These are phyloP conservation scores for Lordiphosa clarofinis DNA, from an alignment of 1,140 invertebrate species.

Conservation along the genomic window DNA sequence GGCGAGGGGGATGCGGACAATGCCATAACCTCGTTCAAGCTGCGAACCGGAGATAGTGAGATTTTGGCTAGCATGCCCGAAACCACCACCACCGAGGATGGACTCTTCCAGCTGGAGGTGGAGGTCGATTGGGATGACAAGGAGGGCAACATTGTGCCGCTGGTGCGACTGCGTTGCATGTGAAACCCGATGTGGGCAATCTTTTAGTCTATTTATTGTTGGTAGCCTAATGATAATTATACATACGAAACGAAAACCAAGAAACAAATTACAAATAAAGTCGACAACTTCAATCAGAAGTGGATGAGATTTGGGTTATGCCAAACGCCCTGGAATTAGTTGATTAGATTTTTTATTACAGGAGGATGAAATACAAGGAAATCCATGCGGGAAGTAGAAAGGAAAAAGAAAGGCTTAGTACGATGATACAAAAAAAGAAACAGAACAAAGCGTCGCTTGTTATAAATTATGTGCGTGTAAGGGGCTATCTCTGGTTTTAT, in stretches of 20 bases:
- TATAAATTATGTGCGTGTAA: too few relatives aligned
- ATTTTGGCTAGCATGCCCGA: slow-evolving; percentile 53
- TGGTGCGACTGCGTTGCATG: slow-evolving; percentile 69
- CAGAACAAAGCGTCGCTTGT: too few relatives aligned
- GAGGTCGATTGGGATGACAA: slow-evolving; percentile 65
- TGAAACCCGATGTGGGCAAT: slow-evolving; percentile 27
- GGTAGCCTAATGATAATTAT: slow-evolving; percentile 66
- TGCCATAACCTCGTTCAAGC: slow-evolving; percentile 37
- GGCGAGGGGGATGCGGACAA: slow-evolving; percentile 38
- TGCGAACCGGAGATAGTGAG: slow-evolving; percentile 58
- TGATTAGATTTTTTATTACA: too few relatives aligned
- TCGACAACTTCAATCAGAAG: slow-evolving; percentile 38
- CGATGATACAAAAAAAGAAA: too few relatives aligned
- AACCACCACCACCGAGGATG: slow-evolving; percentile 54
- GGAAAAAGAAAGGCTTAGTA: too few relatives aligned
- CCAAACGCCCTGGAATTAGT: too few relatives aligned
- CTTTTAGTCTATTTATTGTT: slow-evolving; percentile 73
- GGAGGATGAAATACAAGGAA: too few relatives aligned
- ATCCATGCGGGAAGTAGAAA: too few relatives aligned
- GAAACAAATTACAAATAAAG: slow-evolving; percentile 39
- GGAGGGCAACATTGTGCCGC: slow-evolving; percentile 57
- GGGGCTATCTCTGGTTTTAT: too few relatives aligned
- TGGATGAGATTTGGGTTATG: too few relatives aligned
- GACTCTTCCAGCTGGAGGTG: slow-evolving; percentile 64
- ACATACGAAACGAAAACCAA: slow-evolving; percentile 13